Evolutionary conservation across 2,888 invertebrate species (phyloP).

Genomic region (Panopea generosa): DNA sequence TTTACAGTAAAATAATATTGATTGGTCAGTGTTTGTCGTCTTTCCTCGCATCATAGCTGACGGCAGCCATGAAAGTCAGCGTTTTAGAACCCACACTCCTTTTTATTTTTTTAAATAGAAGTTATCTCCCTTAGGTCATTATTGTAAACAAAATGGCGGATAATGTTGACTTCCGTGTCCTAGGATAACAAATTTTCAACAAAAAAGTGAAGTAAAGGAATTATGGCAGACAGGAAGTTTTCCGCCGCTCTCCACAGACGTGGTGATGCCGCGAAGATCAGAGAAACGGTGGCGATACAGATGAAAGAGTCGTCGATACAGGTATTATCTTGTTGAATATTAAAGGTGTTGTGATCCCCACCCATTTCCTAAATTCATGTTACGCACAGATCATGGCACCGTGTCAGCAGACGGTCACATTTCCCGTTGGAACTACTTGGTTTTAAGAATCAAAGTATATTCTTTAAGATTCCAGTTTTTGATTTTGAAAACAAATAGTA

Average conservation of each 20-base stretch:
- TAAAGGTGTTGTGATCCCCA: conserved; percentile 15
- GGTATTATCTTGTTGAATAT: conserved; percentile 49
- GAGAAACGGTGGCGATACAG: conserved; percentile 73
- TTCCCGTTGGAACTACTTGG: too few species aligned
- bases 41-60: too few species aligned
- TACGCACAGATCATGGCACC: too few species aligned
- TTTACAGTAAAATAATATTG: too few species aligned
- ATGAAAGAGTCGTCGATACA: conserved; percentile 76
- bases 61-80: too few species aligned
- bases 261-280: conserved; percentile 76
- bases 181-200: conserved; percentile 15
- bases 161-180: conserved; percentile 65
- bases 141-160: conserved; percentile 54
- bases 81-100: too few species aligned
- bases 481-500: too few species aligned
- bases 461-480: too few species aligned
- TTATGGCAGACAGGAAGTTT: conserved; percentile 75
- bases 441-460: too few species aligned
- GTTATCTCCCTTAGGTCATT: conserved; percentile 49
- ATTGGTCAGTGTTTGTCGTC: too few species aligned
- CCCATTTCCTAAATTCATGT: conserved; percentile 22
- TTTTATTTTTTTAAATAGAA: too few species aligned
- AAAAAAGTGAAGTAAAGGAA: conserved; percentile 8
- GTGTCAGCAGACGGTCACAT: too few species aligned
- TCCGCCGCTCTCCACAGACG: conserved; percentile 70